Base-by-base conservation (phyloP, 2,113 vertebrate species). In the Embiotoca jacksoni region DNA sequence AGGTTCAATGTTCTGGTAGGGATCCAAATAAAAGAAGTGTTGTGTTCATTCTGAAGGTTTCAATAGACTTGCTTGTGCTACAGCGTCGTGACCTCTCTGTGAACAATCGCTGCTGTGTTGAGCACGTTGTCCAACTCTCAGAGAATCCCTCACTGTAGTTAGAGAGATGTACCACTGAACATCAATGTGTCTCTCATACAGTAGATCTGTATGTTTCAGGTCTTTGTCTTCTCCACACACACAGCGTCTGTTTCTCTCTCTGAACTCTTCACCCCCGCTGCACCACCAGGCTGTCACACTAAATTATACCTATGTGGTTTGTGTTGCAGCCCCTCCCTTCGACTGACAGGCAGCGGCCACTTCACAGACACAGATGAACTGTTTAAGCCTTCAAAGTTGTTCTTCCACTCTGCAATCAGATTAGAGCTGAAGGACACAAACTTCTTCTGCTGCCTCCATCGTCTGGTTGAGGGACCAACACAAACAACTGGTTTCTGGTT, bases 211-310 rank as follows among this genome's bases (percentile, higher is more conserved):
- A 49, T 64, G 56, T 66, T 36, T 66, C 50, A n/a, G 6, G 30
- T 52, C 70, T 69, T 56, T 76, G 62, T 75, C n/a, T 67, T 15
- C 50, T 11, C 61, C 16, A 31, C 75, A 61, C 71, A 39, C 55
- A 68, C 15, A 33, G 57, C 31, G 5, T 73, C 64, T 58, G 66
- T 60, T 52, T 60, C 46, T 61, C 74, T 53, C 39, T 0, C 57
- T 94, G 92, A 94, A 92, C 92, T 94, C 80, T 87, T 91, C 88
- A 92, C 88, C 91, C 76, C 80, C 4, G 57, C 87, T 35, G 72
- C 80, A 70, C 68, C 81, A 85, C 80, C 85, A 85, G 84, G 77
- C 81, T 86, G 78, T 82, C 87, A 89, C 69, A 79, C 75, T 78
- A 47, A 67, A 87, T 90, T 89, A 91, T 76, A 86, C 88, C 81